Conservation (phyloP, 2,113 vertebrate species). For the Lepus timidus region DNA sequence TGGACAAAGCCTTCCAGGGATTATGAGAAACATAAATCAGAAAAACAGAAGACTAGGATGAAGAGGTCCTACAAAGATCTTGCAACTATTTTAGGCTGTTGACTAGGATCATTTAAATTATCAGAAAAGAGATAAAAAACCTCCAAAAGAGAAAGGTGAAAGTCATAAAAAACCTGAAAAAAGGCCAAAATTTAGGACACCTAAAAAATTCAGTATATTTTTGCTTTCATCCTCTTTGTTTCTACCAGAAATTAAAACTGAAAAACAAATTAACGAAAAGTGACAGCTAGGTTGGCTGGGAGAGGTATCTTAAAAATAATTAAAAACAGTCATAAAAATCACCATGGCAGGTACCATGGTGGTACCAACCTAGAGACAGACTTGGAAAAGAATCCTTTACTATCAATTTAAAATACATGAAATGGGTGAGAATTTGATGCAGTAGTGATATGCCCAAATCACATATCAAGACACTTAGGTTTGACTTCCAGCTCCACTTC, state of each 20-base stretch:
- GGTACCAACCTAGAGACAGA: background rate
- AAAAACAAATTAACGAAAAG: slow-evolving; percentile 15
- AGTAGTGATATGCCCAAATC: too few relatives aligned
- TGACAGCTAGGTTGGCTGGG: background rate
- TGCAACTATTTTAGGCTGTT: background rate
- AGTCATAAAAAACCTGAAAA: background rate
- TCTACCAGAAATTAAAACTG: background rate
- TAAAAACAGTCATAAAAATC: background rate
- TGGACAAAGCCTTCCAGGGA: background rate
- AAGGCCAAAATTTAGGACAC: background rate
- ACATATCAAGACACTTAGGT: too few relatives aligned
- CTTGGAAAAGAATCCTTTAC: background rate
- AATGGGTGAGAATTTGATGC: too few relatives aligned
- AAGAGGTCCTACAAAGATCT: background rate
- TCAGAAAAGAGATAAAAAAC: background rate
- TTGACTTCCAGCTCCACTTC: too few relatives aligned
- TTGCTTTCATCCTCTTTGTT: background rate
- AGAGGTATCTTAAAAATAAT: background rate
- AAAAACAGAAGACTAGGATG: background rate
- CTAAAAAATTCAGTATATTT: background rate
- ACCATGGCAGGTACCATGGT: background rate
- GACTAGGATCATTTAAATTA: background rate
- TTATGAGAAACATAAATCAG: background rate
- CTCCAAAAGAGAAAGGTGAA: background rate
- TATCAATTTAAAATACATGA: background rate